phyloP scores from a whole-genome alignment of 2,797 vertebrate genomes.

The Erpetoichthys calabaricus region DNA sequence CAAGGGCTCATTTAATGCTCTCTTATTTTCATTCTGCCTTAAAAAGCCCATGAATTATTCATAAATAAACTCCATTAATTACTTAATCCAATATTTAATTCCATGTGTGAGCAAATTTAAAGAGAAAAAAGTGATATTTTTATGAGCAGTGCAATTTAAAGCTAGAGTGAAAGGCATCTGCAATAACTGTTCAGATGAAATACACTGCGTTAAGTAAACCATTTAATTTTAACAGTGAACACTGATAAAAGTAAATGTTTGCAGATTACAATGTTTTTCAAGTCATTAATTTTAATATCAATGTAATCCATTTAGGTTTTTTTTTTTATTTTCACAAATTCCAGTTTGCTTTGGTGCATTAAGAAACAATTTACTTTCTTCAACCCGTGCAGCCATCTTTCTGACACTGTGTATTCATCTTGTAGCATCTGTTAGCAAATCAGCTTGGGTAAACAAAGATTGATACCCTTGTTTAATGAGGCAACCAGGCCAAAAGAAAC shows the following conservation, averaged over 20 bases:
- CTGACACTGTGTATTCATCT: background rate
- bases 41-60: no score
- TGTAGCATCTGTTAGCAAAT: constrained; percentile 6
- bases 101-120: no score
- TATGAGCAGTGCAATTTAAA: no score
- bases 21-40: no score
- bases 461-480: constrained; percentile 2
- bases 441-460: background rate
- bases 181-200: no score
- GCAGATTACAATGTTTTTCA: constrained; percentile 1
- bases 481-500: background rate
- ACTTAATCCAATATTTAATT: no score
- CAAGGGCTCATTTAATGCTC: no score
- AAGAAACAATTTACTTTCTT: constrained; percentile 2
- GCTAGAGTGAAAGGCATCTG: no score
- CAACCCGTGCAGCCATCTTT: constrained; percentile 1
- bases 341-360: background rate
- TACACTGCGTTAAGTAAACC: no score
- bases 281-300: background rate
- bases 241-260: constrained; percentile 1
- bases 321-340: constrained; percentile 2
- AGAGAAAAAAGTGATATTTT: no score
- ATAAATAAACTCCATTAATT: no score
- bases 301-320: background rate
- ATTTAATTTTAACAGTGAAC: no score